Conservation (phyloP, 2,113 vertebrate genomes). For the Verasper variegatus region DNA sequence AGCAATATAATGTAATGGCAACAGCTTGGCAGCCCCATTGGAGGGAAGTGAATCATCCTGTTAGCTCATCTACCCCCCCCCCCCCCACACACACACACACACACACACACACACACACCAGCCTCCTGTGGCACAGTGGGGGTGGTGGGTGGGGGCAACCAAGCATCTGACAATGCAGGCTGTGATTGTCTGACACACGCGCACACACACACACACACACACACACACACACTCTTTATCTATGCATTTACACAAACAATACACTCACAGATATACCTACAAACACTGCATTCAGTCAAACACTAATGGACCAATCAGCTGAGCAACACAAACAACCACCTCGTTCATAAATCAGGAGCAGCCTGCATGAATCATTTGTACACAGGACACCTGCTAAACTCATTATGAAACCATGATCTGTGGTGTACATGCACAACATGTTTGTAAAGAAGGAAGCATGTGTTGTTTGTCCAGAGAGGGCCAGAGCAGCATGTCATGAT, state of each 20-base stretch:
- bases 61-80: slow-evolving; percentile 48
- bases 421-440: background rate
- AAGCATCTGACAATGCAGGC: slow-evolving; percentile 67
- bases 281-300: background rate
- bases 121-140: slow-evolving; percentile 39
- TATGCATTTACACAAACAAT: background rate
- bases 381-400: slow-evolving; percentile 18
- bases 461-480: background rate
- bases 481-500: background rate
- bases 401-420: slow-evolving; percentile 17
- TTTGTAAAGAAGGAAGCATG: slow-evolving; percentile 1
- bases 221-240: background rate
- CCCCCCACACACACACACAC: background rate
- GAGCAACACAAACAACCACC: slow-evolving; percentile 25
- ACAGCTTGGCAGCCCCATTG: slow-evolving; percentile 65
- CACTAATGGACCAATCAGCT: slow-evolving; percentile 15
- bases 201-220: slow-evolving; percentile 7
- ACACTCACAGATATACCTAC: background rate
- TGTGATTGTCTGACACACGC: slow-evolving; percentile 7
- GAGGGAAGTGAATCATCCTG: slow-evolving; percentile 70
- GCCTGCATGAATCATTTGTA: slow-evolving; percentile 33
- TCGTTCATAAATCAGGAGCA: slow-evolving; percentile 41
- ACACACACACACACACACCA: background rate
- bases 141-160: slow-evolving; percentile 19
- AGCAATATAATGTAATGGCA: slow-evolving; percentile 60